Evolutionary conservation across 2,888 invertebrate genomes (phyloP).

Genomic region (Fragum whitleyi): DNA sequence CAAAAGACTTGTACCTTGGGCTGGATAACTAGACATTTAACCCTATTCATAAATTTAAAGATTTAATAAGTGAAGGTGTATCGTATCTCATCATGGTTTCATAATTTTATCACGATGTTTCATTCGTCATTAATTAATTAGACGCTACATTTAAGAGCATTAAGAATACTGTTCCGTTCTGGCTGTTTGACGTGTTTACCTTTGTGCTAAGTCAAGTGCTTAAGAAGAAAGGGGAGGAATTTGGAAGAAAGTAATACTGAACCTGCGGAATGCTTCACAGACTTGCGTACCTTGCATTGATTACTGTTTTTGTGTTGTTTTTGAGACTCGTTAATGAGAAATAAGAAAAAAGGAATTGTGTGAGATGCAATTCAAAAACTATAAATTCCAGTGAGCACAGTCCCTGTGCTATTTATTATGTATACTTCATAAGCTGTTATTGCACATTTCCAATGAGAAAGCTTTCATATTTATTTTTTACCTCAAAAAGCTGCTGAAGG

Average conservation of each 20-base stretch:
- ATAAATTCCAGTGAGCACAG: conserved; percentile 4
- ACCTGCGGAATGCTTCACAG: neutral
- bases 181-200: neutral
- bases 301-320: neutral
- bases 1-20: neutral
- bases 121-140: neutral
- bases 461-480: conserved; percentile 19
- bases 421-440: neutral
- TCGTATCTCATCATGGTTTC: conserved; percentile 24
- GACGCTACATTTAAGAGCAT: conserved; percentile 14
- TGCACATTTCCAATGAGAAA: neutral
- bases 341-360: neutral
- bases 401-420: conserved; percentile 3
- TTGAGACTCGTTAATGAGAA: neutral
- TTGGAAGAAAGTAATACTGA: neutral
- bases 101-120: neutral
- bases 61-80: conserved; percentile 15
- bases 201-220: neutral
- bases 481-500: conserved; percentile 38
- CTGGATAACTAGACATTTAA: conserved; percentile 19
- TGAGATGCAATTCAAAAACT: neutral
- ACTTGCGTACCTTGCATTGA: neutral
- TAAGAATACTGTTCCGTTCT: conserved; percentile 3
- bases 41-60: conserved; percentile 16
- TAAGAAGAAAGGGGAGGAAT: neutral